These are phyloP conservation scores for Saimiri boliviensis DNA, from an alignment of 2,113 vertebrate genomes.

Conservation along the genomic window DNA sequence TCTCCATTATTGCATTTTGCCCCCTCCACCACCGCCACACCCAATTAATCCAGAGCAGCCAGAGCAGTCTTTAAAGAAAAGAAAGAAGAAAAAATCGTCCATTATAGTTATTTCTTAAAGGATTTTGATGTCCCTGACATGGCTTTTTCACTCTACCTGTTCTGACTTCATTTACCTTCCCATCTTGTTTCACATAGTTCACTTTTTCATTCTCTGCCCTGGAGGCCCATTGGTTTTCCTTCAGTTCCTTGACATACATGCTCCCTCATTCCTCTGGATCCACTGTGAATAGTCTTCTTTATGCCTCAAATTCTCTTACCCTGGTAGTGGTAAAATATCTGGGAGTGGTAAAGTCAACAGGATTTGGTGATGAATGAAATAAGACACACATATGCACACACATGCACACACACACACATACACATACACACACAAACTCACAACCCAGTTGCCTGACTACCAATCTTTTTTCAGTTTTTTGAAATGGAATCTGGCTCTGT, in stretches of 20 bases:
- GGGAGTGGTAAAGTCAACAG: not conserved
- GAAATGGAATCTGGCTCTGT: no score
- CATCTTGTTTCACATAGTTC: not conserved
- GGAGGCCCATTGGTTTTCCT: not conserved
- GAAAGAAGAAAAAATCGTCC: not conserved
- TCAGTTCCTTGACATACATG: not conserved
- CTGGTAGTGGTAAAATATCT: not conserved
- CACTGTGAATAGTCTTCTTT: not conserved
- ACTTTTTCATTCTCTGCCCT: not conserved
- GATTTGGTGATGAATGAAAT: not conserved
- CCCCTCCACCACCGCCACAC: accelerated
- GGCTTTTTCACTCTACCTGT: not conserved
- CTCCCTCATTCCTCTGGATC: not conserved
- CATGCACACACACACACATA: no score
- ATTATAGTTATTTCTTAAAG: not conserved
- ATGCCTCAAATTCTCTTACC: not conserved
- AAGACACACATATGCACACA: no score
- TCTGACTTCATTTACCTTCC: not conserved
- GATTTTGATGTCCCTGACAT: not conserved
- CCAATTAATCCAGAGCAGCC: not conserved
- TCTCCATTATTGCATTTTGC: not conserved
- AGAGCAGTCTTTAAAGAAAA: not conserved
- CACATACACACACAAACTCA: not conserved
- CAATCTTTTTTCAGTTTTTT: not conserved
- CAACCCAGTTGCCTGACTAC: not conserved